Conservation (phyloP, 2,113 vertebrate species). For the Dermatemys mawii region DNA sequence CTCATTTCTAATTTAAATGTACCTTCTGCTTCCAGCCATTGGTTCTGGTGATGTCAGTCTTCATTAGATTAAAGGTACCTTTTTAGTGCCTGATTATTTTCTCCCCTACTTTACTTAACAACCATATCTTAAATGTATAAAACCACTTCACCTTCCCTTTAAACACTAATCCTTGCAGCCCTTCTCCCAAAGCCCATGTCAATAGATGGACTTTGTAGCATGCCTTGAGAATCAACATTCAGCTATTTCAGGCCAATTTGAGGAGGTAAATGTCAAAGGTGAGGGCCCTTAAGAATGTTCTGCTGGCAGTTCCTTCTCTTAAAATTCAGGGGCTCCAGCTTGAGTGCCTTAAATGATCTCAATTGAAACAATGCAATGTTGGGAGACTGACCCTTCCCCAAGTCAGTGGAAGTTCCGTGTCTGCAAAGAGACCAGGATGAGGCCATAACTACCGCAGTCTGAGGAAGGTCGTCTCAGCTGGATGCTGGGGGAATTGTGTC, state of each 20-base stretch:
- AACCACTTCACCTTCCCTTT: not conserved
- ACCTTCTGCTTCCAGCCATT: not conserved
- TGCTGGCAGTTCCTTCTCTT: not conserved
- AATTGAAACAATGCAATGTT: not conserved
- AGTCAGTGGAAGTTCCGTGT: not conserved
- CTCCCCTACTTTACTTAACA: not conserved
- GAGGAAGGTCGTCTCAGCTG: not conserved
- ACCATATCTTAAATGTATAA: not conserved
- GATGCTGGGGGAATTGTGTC: not conserved
- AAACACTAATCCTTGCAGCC: not conserved
- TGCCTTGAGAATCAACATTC: not conserved
- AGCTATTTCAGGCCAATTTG: not conserved
- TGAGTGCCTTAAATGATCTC: not conserved
- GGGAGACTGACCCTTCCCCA: too few species aligned
- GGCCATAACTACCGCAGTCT: not conserved
- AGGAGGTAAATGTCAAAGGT: not conserved
- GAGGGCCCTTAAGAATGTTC: not conserved
- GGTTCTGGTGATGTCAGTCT: not conserved
- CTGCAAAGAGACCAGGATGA: too few species aligned
- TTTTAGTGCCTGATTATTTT: not conserved
- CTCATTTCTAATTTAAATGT: not conserved
- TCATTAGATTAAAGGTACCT: rapidly evolving
- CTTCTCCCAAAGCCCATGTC: not conserved
- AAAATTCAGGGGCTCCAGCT: not conserved
- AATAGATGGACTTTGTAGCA: not conserved